Evolutionary conservation across 2,113 vertebrate genomes (phyloP).

Genomic region (Ranitomeya imitator): DNA sequence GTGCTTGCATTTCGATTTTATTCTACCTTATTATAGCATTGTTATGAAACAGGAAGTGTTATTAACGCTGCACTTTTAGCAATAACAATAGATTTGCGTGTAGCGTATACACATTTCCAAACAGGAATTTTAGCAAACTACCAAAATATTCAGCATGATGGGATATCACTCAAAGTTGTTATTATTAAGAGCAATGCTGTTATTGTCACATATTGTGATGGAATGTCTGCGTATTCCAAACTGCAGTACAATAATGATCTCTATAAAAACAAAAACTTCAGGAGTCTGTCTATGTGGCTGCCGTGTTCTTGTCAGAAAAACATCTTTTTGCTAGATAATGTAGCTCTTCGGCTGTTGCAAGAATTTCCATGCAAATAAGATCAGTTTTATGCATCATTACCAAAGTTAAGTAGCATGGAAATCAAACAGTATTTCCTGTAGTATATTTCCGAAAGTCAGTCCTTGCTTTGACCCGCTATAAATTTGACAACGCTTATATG

Average conservation of each 20-base stretch:
- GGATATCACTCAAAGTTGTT: not conserved
- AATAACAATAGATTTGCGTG: not conserved
- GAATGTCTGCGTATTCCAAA: conserved; percentile 13
- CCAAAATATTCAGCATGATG: not conserved
- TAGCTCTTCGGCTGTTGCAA: conserved; percentile 26
- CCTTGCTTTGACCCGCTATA: conserved; percentile 54
- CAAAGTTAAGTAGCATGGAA: conserved; percentile 54
- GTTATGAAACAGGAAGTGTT: not conserved
- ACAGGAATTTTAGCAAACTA: not conserved
- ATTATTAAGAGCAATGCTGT: conserved; percentile 17
- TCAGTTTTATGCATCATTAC: conserved; percentile 55
- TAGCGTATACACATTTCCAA: not conserved
- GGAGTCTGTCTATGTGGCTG: conserved; percentile 30
- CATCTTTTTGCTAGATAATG: conserved; percentile 49
- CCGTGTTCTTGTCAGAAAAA: conserved; percentile 51
- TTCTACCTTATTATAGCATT: not conserved
- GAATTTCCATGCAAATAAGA: conserved; percentile 56
- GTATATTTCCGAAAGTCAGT: conserved; percentile 49
- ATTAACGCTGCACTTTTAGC: not conserved
- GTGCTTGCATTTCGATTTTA: not conserved
- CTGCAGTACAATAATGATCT: conserved; percentile 28
- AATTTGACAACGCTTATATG: conserved; percentile 46
- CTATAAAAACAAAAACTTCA: conserved; percentile 42
- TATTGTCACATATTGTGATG: conserved; percentile 33
- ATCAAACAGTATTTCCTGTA: conserved; percentile 55